These are phyloP conservation scores for Proctacanthus coquilletti DNA, from an alignment of 1,140 invertebrate genomes.

Conservation along the genomic window DNA sequence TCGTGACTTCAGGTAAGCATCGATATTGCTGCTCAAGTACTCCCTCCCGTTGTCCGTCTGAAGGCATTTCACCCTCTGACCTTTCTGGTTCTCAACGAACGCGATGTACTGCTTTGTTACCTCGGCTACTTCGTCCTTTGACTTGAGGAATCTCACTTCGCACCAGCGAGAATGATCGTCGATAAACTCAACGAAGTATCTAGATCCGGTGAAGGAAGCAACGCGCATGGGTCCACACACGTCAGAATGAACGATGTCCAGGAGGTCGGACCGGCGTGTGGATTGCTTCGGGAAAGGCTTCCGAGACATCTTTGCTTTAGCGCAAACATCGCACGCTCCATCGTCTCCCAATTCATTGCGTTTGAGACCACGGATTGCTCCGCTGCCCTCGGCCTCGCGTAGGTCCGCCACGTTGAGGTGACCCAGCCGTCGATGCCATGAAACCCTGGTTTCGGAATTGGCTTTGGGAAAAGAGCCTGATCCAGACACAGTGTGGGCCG, in stretches of 20 bases:
- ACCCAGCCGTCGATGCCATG: constrained; percentile 8
- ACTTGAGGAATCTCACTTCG: constrained; percentile 19
- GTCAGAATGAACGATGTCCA: constrained; percentile 29
- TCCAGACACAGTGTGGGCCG: constrained; percentile 1
- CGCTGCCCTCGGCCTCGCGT: too few species aligned
- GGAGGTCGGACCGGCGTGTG: constrained; percentile 10
- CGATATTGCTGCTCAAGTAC: constrained; percentile 15
- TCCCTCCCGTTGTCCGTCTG: constrained; percentile 19
- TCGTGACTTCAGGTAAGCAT: constrained; percentile 7
- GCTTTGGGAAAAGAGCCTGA: constrained; percentile 3
- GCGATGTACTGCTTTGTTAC: constrained; percentile 17
- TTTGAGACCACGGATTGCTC: too few species aligned
- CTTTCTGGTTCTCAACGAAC: constrained; percentile 17
- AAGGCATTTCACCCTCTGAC: constrained; percentile 13
- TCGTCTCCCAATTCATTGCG: too few species aligned
- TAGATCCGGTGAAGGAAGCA: constrained; percentile 11
- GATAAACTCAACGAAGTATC: constrained; percentile 21
- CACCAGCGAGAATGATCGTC: constrained; percentile 17
- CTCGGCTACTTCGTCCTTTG: constrained; percentile 15
- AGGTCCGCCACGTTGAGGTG: constrained; percentile 3
- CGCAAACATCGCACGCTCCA: neutral
- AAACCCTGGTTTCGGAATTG: neutral
- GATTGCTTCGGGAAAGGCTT: constrained; percentile 6
- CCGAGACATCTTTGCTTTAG: constrained; percentile 1
- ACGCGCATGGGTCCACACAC: constrained; percentile 27